A percentile compares a stretch with the other conserved stretches of the same genome.
phyloP scores from a whole-genome alignment of 2,888 invertebrate species.

The Phytoseiulus persimilis region DNA sequence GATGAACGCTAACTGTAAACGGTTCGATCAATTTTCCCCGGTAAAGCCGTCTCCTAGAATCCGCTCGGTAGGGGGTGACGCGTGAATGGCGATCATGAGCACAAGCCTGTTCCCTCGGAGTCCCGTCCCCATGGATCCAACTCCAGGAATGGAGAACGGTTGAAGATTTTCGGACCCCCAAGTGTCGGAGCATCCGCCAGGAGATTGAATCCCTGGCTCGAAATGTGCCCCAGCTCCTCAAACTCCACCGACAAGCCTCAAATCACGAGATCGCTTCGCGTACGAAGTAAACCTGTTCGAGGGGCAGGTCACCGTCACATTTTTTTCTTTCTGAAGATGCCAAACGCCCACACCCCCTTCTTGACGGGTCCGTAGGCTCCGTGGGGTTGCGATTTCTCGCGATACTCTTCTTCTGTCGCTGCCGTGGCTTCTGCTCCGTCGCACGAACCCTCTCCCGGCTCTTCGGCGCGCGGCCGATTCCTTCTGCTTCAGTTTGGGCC shows the following conservation, averaged over 20 bases:
- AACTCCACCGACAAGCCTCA: no score
- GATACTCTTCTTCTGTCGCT: not conserved
- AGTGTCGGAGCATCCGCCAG: no score
- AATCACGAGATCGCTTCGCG: no score
- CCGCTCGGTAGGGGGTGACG: not conserved
- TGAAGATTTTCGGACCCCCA: no score
- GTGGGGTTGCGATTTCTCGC: conserved; percentile 1
- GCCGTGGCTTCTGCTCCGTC: not conserved
- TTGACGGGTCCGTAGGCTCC: not conserved
- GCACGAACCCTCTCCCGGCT: conserved; percentile 18
- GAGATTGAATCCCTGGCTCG: no score
- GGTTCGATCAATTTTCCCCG: not conserved
- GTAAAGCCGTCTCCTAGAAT: not conserved
- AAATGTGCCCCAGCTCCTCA: no score
- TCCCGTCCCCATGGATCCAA: not conserved
- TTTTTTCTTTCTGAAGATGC: not conserved
- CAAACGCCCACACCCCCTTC: not conserved
- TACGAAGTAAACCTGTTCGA: no score
- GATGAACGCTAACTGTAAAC: not conserved
- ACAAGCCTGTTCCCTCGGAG: no score
- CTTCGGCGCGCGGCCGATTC: conserved; percentile 29
- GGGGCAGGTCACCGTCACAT: not conserved
- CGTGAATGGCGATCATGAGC: not conserved
- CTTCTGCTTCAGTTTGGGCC: conserved; percentile 37
- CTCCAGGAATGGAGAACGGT: no score